Evolutionary conservation across 2,888 invertebrate genomes (phyloP).

Genomic region (Rhabditophanes sp.): DNA sequence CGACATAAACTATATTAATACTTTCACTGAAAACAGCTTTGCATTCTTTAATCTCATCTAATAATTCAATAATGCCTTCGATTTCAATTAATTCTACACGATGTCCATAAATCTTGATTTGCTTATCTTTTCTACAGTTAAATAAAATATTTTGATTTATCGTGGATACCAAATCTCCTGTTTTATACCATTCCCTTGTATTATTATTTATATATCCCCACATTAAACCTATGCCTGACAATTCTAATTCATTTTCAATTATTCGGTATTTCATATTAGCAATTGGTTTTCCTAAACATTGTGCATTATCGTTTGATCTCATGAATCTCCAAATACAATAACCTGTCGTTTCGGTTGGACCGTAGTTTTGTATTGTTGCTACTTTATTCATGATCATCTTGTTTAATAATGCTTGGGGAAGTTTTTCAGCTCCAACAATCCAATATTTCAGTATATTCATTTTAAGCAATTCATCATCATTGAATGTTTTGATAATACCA

Average conservation of each 20-base stretch:
- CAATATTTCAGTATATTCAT: constrained; percentile 20
- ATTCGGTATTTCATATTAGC: constrained; percentile 10
- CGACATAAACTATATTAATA: constrained; percentile 7
- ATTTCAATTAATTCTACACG: constrained; percentile 36
- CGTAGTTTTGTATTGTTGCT: constrained; percentile 30
- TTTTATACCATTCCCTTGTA: not conserved
- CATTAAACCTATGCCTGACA: constrained; percentile 22
- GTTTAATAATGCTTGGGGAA: constrained; percentile 16
- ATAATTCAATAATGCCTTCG: constrained; percentile 16
- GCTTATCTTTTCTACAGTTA: constrained; percentile 28
- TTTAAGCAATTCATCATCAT: constrained; percentile 7
- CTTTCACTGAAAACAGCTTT: constrained; percentile 16
- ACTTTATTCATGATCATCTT: constrained; percentile 11
- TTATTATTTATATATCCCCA: constrained; percentile 25
- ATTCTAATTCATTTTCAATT: constrained; percentile 9
- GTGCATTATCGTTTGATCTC: constrained; percentile 16
- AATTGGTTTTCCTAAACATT: constrained; percentile 21
- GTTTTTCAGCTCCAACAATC: constrained; percentile 33
- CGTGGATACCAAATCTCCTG: constrained; percentile 2
- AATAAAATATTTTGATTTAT: constrained; percentile 18
- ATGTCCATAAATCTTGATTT: constrained; percentile 36
- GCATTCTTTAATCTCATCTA: constrained; percentile 8
- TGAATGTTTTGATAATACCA: constrained; percentile 15
- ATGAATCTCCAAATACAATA: constrained; percentile 20
- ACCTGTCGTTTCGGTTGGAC: constrained; percentile 35